Base-by-base conservation (phyloP, 64 coral and sea anemone species). In the Stylophora pistillata region DNA sequence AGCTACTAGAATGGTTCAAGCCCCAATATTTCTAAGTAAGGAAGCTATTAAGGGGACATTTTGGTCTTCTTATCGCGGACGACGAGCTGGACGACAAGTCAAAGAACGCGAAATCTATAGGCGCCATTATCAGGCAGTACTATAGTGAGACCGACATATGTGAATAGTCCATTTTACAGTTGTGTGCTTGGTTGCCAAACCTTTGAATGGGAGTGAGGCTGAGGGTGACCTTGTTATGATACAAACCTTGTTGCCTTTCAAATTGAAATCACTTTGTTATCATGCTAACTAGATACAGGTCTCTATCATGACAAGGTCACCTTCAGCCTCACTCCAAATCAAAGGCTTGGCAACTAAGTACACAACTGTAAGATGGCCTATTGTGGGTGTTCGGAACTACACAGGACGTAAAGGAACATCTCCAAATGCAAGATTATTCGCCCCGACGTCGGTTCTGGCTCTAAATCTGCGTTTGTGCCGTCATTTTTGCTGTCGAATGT, bases 401-500 rank as follows among this genome's bases (percentile, higher is more conserved):
- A 41, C 32, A 23, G 31, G 53, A 53, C 9, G 60, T 29, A 84
- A 57, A 57, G 56, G 20, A 56, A 41, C 53, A 37, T 64, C 59
- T 18, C 52, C 20, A 84, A 84, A 56, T 84, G 80, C 55, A 84
- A n/a, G 15, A 6, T 56, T 61, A 84, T 84, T 63, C 60, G 11
- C 34, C 80, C 60, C 53, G 60, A 68, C 0, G 14, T 56, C 28
- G 65, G 28, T 31, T 9, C 53, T 25, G 80, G 80, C 21, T 83
- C 53, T 83, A 83, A 65, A 83, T 83, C 68, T 73, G 71, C 56
- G 56, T 88, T 88, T 78, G 72, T 89, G 7, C 78, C 88, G 23
- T 76, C 88, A 28, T 82, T 90, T 47, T 69, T 81, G 62, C 21
- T 90, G 27, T 90, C 88, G 82, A 82, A 90, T 82, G 88, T 90